These are phyloP conservation scores for Digitonthophagus gazella DNA, from an alignment of 2,888 invertebrate genomes.

Conservation along the genomic window DNA sequence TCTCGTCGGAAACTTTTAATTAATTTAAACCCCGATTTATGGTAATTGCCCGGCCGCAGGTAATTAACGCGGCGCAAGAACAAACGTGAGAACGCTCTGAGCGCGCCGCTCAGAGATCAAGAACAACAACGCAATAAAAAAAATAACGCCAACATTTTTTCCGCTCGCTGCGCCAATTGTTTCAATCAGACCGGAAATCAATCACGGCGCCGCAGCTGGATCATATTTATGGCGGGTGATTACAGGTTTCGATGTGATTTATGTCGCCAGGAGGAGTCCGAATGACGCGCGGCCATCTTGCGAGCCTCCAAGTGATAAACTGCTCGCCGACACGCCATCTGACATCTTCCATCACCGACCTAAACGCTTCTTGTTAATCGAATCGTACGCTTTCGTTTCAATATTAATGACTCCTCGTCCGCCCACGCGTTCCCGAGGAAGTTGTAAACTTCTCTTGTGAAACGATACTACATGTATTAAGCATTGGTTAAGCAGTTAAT, in stretches of 20 bases:
- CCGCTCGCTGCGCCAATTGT: constrained; percentile 28
- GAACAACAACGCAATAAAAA: not conserved
- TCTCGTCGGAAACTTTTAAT: not conserved
- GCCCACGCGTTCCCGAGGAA: not conserved
- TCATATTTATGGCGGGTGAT: constrained; percentile 38
- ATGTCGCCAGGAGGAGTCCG: constrained; percentile 35
- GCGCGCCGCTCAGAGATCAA: not conserved
- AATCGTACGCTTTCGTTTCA: constrained; percentile 25
- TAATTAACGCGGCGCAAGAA: not conserved
- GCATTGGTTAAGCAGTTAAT: not conserved
- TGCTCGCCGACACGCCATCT: constrained; percentile 35
- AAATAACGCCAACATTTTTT: not conserved
- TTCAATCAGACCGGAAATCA: constrained; percentile 37
- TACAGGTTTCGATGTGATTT: constrained; percentile 37
- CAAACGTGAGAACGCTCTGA: not conserved
- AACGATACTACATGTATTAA: not conserved
- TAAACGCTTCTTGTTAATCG: constrained; percentile 29
- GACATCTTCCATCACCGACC: constrained; percentile 32
- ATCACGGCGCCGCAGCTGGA: constrained; percentile 36
- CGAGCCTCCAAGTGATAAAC: constrained; percentile 31
- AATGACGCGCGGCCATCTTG: constrained; percentile 36
- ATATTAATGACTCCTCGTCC: constrained; percentile 17
- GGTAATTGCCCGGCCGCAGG: not conserved
- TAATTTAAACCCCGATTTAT: not conserved
- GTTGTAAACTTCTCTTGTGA: not conserved